phyloP scores from a whole-genome alignment of 1,140 invertebrate genomes.

The Lethocerus indicus region DNA sequence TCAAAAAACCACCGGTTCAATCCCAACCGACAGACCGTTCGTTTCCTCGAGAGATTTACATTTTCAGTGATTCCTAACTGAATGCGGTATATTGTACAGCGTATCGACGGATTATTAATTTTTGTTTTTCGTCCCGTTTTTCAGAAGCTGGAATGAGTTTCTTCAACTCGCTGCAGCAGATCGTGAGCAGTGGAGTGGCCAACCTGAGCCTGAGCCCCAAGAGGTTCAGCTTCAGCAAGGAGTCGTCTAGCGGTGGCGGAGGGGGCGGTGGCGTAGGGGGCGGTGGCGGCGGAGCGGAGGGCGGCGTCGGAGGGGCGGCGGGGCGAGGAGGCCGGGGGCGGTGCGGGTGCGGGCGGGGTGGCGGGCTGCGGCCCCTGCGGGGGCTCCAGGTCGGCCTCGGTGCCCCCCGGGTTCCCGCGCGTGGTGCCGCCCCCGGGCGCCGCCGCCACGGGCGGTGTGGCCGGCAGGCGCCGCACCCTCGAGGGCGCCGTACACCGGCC shows the following conservation, averaged over 20 bases:
- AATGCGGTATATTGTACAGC: too few relatives aligned
- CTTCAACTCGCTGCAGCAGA: constrained; percentile 61
- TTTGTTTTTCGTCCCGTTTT: too few relatives aligned
- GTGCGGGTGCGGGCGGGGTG: constrained; percentile 11
- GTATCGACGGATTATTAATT: too few relatives aligned
- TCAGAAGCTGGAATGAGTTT: constrained; percentile 46
- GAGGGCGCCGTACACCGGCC: constrained; percentile 23
- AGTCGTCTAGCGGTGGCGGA: constrained; percentile 31
- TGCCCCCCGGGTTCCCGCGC: constrained; percentile 18
- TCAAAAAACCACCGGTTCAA: too few relatives aligned
- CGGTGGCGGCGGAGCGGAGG: constrained; percentile 11
- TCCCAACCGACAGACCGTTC: too few relatives aligned
- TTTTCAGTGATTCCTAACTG: too few relatives aligned
- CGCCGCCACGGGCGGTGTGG: not conserved
- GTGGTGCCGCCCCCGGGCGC: constrained; percentile 28
- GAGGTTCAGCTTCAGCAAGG: constrained; percentile 50
- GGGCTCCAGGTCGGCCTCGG: constrained; percentile 30
- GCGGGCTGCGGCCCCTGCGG: constrained; percentile 42
- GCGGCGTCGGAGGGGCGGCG: constrained; percentile 15
- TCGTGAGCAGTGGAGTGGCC: constrained; percentile 59
- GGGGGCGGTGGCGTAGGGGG: constrained; percentile 18
- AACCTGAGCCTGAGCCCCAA: constrained; percentile 58
- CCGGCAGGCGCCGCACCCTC: constrained; percentile 4
- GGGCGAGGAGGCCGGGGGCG: constrained; percentile 16
- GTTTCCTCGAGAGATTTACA: too few relatives aligned